phyloP scores from a whole-genome alignment of 2,113 vertebrate species.

The Craseonycteris thonglongyai region DNA sequence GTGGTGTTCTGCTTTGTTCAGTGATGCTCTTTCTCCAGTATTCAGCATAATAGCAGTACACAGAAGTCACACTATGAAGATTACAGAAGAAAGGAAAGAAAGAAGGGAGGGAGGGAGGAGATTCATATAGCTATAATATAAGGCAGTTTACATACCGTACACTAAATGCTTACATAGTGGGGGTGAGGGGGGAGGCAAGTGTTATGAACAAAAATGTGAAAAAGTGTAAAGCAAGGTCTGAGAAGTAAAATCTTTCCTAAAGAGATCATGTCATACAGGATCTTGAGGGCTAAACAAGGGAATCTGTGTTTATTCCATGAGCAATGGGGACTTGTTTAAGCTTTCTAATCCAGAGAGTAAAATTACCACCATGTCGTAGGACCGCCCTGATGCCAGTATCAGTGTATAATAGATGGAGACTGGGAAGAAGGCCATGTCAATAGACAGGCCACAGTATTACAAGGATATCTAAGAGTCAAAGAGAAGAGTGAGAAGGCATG shows the following conservation, averaged over 20 bases:
- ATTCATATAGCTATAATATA: not conserved
- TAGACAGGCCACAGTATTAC: not conserved
- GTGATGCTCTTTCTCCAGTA: not conserved
- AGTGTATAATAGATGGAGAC: not conserved
- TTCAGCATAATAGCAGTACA: too few species aligned
- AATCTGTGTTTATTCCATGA: not conserved
- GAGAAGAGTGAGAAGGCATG: not conserved
- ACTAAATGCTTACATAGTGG: not conserved
- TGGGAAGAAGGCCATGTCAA: not conserved
- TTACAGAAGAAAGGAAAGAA: not conserved
- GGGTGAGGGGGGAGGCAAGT: not conserved
- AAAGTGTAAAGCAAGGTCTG: not conserved
- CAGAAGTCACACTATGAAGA: not conserved
- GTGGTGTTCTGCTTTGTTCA: not conserved
- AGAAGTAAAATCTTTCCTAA: not conserved
- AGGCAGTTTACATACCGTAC: fast-evolving
- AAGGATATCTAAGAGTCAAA: not conserved
- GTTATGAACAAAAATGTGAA: not conserved
- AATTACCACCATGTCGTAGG: not conserved
- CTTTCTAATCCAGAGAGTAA: not conserved
- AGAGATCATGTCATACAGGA: not conserved
- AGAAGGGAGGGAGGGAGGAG: not conserved
- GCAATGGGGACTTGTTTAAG: not conserved
- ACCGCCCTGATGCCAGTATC: not conserved
- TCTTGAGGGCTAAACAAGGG: not conserved